phyloP scores from a whole-genome alignment of 1,140 invertebrate species.

The Cotesia chilonis region DNA sequence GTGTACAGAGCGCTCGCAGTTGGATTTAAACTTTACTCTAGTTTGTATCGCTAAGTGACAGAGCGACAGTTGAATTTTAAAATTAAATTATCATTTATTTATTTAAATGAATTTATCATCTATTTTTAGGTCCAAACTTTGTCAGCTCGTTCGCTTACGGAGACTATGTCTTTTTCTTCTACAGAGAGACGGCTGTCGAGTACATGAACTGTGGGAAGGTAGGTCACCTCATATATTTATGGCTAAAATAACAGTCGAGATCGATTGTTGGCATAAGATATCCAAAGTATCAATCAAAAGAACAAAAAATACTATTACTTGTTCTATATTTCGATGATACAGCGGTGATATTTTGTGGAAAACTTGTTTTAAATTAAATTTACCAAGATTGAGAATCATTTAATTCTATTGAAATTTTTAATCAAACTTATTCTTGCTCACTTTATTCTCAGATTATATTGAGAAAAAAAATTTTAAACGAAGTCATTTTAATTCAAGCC shows the following conservation, averaged over 20 bases:
- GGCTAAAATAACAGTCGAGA: not conserved
- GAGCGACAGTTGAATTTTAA: not conserved
- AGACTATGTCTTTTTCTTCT: slow-evolving; percentile 97
- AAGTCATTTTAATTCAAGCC: too few relatives aligned
- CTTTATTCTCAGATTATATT: too few relatives aligned
- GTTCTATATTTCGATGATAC: too few relatives aligned
- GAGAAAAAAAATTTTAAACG: too few relatives aligned
- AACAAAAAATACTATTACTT: too few relatives aligned
- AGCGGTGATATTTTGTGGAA: too few relatives aligned
- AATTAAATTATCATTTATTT: slow-evolving; percentile 4
- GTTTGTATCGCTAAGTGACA: not conserved
- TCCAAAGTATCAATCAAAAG: not conserved
- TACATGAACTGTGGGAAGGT: slow-evolving; percentile 96
- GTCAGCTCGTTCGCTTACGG: slow-evolving; percentile 91
- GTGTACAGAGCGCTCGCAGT: too few relatives aligned
- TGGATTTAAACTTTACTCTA: not conserved
- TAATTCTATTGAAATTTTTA: too few relatives aligned
- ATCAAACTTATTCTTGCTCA: too few relatives aligned
- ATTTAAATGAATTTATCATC: not conserved
- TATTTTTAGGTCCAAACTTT: slow-evolving; percentile 81
- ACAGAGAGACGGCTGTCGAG: slow-evolving; percentile 93
- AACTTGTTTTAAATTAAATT: too few relatives aligned
- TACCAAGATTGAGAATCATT: too few relatives aligned
- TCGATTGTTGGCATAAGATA: not conserved
- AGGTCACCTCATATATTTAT: slow-evolving; percentile 43